Evolutionary conservation across 2,888 invertebrate species (phyloP).

Genomic region (Hydrotaea cyrtoneurina): DNA sequence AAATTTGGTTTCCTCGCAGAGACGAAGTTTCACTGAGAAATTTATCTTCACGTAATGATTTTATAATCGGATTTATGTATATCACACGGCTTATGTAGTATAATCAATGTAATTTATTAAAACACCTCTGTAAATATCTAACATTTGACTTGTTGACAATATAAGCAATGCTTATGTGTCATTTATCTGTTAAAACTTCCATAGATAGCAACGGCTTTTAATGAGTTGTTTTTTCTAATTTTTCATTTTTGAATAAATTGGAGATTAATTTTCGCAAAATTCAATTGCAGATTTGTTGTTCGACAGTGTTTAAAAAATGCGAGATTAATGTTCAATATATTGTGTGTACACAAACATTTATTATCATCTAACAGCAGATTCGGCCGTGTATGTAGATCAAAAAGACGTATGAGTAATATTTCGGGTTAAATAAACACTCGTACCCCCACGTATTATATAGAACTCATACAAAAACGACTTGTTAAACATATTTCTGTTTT

Average conservation of each 20-base stretch:
- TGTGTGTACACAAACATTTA: conserved; percentile 2
- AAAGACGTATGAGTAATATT: conserved; percentile 19
- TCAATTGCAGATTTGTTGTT: not conserved
- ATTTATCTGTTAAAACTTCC: not conserved
- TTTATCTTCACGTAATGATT: too few species aligned
- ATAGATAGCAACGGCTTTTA: conserved; percentile 1
- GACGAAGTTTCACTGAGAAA: too few species aligned
- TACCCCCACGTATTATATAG: conserved; percentile 2
- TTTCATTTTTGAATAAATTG: not conserved
- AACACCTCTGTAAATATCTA: conserved; percentile 24
- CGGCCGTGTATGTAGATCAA: not conserved
- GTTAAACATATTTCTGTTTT: not conserved
- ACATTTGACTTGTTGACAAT: not conserved
- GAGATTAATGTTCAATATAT: conserved; percentile 10
- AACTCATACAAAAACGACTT: not conserved
- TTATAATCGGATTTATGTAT: too few species aligned
- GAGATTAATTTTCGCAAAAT: not conserved
- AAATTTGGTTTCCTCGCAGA: too few species aligned
- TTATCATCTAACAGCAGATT: not conserved
- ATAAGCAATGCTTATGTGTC: conserved; percentile 8
- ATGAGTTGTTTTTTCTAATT: not conserved
- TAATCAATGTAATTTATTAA: conserved; percentile 4
- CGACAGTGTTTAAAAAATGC: not conserved
- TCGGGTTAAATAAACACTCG: not conserved
- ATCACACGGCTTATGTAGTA: too few species aligned